A percentile compares a stretch with the other conserved stretches of the same genome.
Conservation (phyloP, 1,140 invertebrate species). For the Cydia strobilella region DNA sequence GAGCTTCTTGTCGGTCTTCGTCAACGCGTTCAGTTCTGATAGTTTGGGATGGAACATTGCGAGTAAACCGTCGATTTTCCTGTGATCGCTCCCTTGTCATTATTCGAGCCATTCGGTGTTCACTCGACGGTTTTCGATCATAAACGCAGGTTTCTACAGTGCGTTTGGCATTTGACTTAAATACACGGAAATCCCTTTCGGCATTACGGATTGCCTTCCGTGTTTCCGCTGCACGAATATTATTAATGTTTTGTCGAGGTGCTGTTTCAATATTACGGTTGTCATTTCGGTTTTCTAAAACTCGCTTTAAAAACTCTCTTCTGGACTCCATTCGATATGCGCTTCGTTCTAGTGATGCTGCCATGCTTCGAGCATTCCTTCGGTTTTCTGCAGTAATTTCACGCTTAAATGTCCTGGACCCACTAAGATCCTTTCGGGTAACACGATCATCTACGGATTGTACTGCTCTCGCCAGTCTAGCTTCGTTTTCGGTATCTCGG, state of each 20-base stretch:
- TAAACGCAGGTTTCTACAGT: neutral
- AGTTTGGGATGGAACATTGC: neutral
- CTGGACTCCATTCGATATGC: too few species aligned
- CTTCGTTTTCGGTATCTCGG: neutral
- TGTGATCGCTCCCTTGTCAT: constrained; percentile 3
- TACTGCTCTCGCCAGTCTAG: neutral
- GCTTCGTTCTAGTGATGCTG: neutral
- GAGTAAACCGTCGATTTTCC: neutral
- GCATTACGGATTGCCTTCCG: neutral
- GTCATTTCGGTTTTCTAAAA: neutral
- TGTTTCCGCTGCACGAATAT: neutral
- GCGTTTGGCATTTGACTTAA: neutral
- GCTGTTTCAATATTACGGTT: neutral
- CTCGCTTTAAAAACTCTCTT: neutral
- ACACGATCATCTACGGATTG: neutral
- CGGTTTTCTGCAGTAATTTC: neutral
- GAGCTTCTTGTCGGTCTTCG: neutral
- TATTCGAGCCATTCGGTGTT: neutral
- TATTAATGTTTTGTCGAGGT: neutral
- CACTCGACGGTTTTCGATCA: neutral
- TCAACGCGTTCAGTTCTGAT: neutral
- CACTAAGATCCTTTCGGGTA: neutral
- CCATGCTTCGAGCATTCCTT: neutral
- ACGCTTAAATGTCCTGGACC: neutral
- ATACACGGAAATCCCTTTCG: neutral